phyloP scores from a whole-genome alignment of 64 coral and sea anemone species.

The Dendronephthya gigantea region DNA sequence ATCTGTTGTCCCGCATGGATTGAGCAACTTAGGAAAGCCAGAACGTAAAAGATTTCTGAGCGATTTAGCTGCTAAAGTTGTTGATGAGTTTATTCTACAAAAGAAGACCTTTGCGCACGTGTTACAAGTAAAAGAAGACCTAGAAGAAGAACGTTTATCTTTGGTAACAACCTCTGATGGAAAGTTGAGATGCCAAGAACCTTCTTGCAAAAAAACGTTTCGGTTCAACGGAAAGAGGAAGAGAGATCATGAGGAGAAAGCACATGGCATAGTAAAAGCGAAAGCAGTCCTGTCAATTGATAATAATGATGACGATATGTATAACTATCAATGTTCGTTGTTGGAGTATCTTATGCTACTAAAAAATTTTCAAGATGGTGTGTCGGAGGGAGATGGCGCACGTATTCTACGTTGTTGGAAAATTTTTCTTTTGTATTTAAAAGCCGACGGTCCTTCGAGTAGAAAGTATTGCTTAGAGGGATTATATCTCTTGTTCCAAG shows the following conservation, averaged over 20 bases:
- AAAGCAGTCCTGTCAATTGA: not conserved
- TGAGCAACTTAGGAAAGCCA: not conserved
- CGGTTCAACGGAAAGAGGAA: not conserved
- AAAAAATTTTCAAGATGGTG: constrained; percentile 5
- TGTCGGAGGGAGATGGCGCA: constrained; percentile 8
- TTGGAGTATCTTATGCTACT: not conserved
- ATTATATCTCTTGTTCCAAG: constrained; percentile 3
- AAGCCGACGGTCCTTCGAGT: not conserved
- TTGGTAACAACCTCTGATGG: not conserved
- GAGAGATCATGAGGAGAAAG: constrained; percentile 1
- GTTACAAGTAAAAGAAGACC: constrained; percentile 11
- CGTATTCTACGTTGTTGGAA: constrained; percentile 12
- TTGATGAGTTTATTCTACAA: constrained; percentile 7
- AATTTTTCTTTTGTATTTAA: not conserved
- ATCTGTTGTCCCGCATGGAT: not conserved
- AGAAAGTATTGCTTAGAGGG: not conserved
- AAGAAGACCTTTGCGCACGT: not conserved
- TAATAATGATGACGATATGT: constrained; percentile 8
- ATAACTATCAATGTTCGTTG: constrained; percentile 5
- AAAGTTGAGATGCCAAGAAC: not conserved
- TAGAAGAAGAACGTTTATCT: not conserved
- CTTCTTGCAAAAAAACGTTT: not conserved
- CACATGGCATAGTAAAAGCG: not conserved
- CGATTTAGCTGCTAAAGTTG: not conserved
- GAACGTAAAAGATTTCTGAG: not conserved